Percentiles rank a stretch among this genome's conserved stretches.
These are phyloP conservation scores for Neoscelio sp. DNA, from an alignment of 2,888 invertebrate species.

Conservation along the genomic window DNA sequence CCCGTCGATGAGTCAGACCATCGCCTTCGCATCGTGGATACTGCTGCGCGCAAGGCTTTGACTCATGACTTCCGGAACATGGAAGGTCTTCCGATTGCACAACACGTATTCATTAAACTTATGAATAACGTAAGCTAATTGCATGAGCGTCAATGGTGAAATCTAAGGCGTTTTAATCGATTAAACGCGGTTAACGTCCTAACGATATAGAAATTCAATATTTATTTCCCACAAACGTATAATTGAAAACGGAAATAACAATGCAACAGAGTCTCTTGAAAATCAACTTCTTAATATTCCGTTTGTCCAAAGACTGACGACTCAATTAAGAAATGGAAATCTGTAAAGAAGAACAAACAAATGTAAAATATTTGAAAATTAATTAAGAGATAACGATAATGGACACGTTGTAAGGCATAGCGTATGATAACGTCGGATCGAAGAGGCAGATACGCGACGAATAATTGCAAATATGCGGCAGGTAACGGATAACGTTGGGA, in stretches of 20 bases:
- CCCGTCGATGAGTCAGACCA: slow-evolving; percentile 45
- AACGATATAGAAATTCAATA: too few relatives aligned
- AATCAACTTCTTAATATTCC: too few relatives aligned
- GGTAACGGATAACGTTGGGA: slow-evolving; percentile 20
- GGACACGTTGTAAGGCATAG: slow-evolving; percentile 13
- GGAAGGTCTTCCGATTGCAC: slow-evolving; percentile 63
- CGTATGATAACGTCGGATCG: neutral
- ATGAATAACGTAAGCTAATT: slow-evolving; percentile 52
- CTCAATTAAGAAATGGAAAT: too few relatives aligned
- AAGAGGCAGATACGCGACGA: slow-evolving; percentile 6
- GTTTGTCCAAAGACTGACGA: too few relatives aligned
- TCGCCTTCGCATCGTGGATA: slow-evolving; percentile 60
- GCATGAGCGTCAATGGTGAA: slow-evolving; percentile 44
- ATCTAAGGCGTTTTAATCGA: slow-evolving; percentile 30
- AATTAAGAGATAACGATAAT: too few relatives aligned
- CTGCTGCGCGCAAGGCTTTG: slow-evolving; percentile 45
- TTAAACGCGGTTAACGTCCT: slow-evolving; percentile 9
- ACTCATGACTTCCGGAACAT: slow-evolving; percentile 65
- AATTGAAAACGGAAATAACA: too few relatives aligned
- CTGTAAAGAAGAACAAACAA: too few relatives aligned
- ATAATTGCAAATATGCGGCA: slow-evolving; percentile 28
- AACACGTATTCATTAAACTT: slow-evolving; percentile 50
- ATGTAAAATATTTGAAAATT: too few relatives aligned
- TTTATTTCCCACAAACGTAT: too few relatives aligned
- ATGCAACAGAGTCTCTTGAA: too few relatives aligned